phyloP scores from a whole-genome alignment of 2,888 invertebrate genomes.

The Caenorhabditis sp. region DNA sequence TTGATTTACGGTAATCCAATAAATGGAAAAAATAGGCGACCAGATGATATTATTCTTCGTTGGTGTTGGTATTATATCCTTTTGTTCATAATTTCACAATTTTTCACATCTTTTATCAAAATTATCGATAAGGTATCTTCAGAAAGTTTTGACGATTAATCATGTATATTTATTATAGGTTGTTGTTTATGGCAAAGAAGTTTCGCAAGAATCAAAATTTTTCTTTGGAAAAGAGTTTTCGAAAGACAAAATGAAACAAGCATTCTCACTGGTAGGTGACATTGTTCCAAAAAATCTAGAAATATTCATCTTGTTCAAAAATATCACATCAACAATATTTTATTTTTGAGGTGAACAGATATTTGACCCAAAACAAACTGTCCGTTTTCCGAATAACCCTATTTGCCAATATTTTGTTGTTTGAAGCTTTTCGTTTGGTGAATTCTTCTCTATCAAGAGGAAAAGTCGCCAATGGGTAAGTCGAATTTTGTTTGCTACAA shows the following conservation, averaged over 20 bases:
- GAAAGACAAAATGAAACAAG: too few relatives aligned
- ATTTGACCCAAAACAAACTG: constrained; percentile 13
- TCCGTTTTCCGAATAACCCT: constrained; percentile 13
- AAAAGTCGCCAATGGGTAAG: not conserved
- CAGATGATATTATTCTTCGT: not conserved
- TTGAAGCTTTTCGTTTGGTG: constrained; percentile 10
- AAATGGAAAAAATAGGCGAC: not conserved
- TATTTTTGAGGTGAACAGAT: not conserved
- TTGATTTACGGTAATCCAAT: not conserved
- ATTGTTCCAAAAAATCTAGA: too few relatives aligned
- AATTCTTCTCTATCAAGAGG: not conserved
- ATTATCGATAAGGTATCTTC: constrained; percentile 3
- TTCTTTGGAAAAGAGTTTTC: too few relatives aligned
- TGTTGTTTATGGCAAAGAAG: too few relatives aligned
- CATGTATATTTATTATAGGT: not conserved
- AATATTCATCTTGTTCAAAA: too few relatives aligned
- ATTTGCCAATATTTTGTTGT: not conserved
- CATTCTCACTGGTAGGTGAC: too few relatives aligned
- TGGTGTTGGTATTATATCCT: not conserved
- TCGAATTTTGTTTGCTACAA: too few relatives aligned
- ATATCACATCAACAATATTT: too few relatives aligned
- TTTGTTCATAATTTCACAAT: not conserved
- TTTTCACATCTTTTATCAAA: constrained; percentile 13
- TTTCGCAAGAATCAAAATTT: too few relatives aligned
- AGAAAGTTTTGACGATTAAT: not conserved